Conservation (phyloP, 2,888 invertebrate genomes). For the Desoria tigrina region DNA sequence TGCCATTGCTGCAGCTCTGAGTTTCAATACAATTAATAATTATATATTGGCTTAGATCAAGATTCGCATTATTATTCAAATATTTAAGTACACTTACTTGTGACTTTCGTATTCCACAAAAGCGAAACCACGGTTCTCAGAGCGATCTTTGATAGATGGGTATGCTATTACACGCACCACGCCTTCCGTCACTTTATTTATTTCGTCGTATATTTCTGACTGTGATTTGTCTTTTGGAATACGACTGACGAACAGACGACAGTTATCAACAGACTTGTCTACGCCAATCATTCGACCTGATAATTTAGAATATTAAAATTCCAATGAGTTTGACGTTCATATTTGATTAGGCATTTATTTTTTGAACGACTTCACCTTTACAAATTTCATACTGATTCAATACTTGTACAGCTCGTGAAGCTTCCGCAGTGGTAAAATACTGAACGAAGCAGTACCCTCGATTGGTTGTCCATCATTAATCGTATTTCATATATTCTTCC, state of each 20-base stretch:
- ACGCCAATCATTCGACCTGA: slow-evolving; percentile 68
- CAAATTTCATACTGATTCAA: slow-evolving; percentile 71
- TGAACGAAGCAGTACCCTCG: slow-evolving; percentile 79
- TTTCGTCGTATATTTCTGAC: slow-evolving; percentile 65
- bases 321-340: background rate
- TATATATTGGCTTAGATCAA: background rate
- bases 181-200: slow-evolving; percentile 68
- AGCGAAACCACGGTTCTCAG: slow-evolving; percentile 75
- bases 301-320: background rate
- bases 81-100: slow-evolving; percentile 50
- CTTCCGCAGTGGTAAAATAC: slow-evolving; percentile 64
- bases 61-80: background rate
- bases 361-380: slow-evolving; percentile 57
- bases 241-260: slow-evolving; percentile 74
- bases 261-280: slow-evolving; percentile 78
- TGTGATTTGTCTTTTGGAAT: slow-evolving; percentile 69
- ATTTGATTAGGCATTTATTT: background rate
- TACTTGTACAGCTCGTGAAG: slow-evolving; percentile 65
- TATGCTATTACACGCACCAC: slow-evolving; percentile 71
- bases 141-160: slow-evolving; percentile 63
- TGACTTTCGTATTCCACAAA: slow-evolving; percentile 81
- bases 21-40: background rate
- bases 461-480: slow-evolving; percentile 77
- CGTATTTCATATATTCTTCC: slow-evolving; percentile 75
- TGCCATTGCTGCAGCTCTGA: slow-evolving; percentile 73